Evolutionary conservation across 2,113 vertebrate species (phyloP).

Genomic region (Tauraco erythrolophus): DNA sequence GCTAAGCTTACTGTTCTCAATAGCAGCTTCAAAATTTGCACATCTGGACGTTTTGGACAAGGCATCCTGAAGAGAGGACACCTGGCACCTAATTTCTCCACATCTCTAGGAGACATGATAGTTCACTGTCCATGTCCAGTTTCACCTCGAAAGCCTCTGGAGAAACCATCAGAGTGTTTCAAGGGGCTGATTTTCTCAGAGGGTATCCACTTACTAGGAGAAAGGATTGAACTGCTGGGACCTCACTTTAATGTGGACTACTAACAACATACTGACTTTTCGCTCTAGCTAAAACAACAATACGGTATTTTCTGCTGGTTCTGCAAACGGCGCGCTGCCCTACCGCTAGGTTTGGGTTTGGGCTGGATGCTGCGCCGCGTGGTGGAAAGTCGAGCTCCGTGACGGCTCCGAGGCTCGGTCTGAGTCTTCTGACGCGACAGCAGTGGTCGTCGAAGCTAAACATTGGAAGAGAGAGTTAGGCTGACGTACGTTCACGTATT

Average conservation of each 20-base stretch:
- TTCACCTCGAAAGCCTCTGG: not conserved
- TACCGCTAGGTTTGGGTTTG: constrained; percentile 90
- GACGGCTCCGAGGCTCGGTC: constrained; percentile 85
- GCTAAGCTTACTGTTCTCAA: not conserved
- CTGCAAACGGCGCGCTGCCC: not conserved
- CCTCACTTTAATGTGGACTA: not conserved
- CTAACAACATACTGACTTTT: not conserved
- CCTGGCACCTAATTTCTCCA: not conserved
- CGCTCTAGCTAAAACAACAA: not conserved
- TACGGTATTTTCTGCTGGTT: not conserved
- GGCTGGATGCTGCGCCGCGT: constrained; percentile 96
- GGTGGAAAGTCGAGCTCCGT: constrained; percentile 91
- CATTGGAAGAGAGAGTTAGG: constrained; percentile 6
- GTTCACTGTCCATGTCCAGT: not conserved
- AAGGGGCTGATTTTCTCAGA: not conserved
- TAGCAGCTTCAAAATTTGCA: not conserved
- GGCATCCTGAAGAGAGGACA: not conserved
- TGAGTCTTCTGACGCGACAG: constrained; percentile 93
- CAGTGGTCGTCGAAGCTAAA: constrained; percentile 91
- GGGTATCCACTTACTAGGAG: not conserved
- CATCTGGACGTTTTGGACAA: not conserved
- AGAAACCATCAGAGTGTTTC: not conserved
- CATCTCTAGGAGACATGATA: not conserved
- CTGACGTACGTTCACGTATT: not conserved
- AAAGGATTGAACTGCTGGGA: not conserved